Conservation (phyloP, 2,888 invertebrate species). For the Brachyptera risi region DNA sequence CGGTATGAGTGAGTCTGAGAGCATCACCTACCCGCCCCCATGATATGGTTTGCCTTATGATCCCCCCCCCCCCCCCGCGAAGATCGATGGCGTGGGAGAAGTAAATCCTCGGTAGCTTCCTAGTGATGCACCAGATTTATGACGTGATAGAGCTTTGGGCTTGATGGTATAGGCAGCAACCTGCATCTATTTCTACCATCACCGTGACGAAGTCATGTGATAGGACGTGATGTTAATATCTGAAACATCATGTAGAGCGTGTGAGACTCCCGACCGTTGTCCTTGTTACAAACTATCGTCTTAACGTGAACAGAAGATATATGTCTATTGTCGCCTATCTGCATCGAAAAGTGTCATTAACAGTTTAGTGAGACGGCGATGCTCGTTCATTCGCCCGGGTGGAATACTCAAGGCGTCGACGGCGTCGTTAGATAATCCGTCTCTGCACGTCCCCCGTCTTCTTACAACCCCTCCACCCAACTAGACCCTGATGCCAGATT, state of each 20-base stretch:
- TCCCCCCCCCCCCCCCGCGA: too few species aligned
- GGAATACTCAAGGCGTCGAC: constrained; percentile 2
- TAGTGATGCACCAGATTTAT: constrained; percentile 18
- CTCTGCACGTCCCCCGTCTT: not conserved
- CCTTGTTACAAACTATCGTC: too few species aligned
- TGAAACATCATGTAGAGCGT: too few species aligned
- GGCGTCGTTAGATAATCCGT: constrained; percentile 6
- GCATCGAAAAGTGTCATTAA: constrained; percentile 13
- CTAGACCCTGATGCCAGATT: not conserved
- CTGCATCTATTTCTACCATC: too few species aligned
- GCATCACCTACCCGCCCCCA: too few species aligned
- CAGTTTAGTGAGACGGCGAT: not conserved
- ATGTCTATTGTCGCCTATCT: too few species aligned
- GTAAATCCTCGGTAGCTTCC: constrained; percentile 12
- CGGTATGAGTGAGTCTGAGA: too few species aligned
- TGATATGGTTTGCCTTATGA: too few species aligned
- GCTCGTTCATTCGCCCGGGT: not conserved
- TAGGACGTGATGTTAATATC: not conserved
- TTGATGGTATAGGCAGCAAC: not conserved
- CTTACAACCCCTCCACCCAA: not conserved
- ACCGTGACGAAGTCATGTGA: too few species aligned
- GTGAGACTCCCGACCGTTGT: too few species aligned
- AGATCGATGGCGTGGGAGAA: constrained; percentile 4
- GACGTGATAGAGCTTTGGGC: constrained; percentile 17
- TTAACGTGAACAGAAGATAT: too few species aligned